phyloP scores from a whole-genome alignment of 2,797 vertebrate genomes.

The Pteronotus mesoamericanus region DNA sequence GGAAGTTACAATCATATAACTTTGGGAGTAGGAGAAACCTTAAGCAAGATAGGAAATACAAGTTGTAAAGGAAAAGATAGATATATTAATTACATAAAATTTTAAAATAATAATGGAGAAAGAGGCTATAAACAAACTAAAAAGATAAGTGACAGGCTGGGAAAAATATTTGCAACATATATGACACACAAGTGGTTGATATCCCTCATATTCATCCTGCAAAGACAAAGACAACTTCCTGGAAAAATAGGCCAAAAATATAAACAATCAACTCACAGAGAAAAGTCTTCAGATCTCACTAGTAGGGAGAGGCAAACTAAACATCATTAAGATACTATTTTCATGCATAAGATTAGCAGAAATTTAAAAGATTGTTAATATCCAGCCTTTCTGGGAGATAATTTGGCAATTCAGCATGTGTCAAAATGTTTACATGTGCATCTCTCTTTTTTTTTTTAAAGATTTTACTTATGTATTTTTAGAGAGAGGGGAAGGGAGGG shows the following conservation, averaged over 20 bases:
- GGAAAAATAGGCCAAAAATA: neutral
- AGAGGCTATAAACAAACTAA: neutral
- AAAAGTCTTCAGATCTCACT: neutral
- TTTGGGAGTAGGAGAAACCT: neutral
- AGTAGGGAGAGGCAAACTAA: neutral
- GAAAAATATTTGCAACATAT: neutral
- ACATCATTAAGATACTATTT: neutral
- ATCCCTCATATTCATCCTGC: neutral
- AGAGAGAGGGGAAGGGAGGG: neutral
- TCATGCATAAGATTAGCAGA: neutral
- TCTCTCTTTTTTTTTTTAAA: neutral
- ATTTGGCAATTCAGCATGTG: neutral
- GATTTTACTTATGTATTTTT: neutral
- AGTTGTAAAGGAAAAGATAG: neutral
- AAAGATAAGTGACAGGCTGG: neutral
- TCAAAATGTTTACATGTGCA: neutral
- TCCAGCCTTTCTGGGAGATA: neutral
- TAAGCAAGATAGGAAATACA: neutral
- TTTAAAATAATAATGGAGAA: neutral
- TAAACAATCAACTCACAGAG: neutral
- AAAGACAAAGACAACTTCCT: neutral
- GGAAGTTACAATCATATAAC: neutral
- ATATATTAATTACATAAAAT: neutral
- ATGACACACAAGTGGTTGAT: neutral
- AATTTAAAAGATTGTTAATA: neutral